phyloP scores from a whole-genome alignment of 37 sponge, comb jelly and placozoan genomes.

The Halisarca cf. caerulea region DNA sequence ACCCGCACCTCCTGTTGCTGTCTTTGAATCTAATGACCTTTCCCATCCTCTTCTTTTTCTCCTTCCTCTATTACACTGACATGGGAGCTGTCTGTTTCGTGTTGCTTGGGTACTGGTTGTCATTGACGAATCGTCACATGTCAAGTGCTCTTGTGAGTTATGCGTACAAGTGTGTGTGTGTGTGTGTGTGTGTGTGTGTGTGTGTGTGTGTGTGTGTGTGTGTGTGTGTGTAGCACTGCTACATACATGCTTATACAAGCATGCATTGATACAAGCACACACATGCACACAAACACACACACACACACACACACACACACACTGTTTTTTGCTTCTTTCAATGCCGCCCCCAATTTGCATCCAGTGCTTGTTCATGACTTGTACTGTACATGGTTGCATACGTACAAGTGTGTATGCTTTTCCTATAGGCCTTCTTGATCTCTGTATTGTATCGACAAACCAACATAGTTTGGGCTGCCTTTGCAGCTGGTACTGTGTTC shows the following conservation, averaged over 20 bases:
- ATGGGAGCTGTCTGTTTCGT: slow-evolving; percentile 79
- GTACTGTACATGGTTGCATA: too few species aligned
- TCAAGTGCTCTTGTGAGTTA: slow-evolving; percentile 69
- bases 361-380: too few species aligned
- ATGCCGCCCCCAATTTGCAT: too few species aligned
- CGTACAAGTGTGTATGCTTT: too few species aligned
- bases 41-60: slow-evolving; percentile 89
- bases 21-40: slow-evolving; percentile 67
- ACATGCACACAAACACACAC: too few species aligned
- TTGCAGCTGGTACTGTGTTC: slow-evolving; percentile 67
- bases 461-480: slow-evolving; percentile 86
- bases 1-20: neutral
- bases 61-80: slow-evolving; percentile 97
- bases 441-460: slow-evolving; percentile 86
- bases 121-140: slow-evolving; percentile 38
- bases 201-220: neutral
- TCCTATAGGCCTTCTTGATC: slow-evolving; percentile 50
- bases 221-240: too few species aligned
- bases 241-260: too few species aligned
- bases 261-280: too few species aligned
- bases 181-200: neutral
- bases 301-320: too few species aligned
- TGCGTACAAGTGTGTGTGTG: neutral
- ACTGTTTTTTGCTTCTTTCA: too few species aligned
- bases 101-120: slow-evolving; percentile 63